Evolutionary conservation across 2,888 invertebrate genomes (phyloP).

Genomic region (Coenonympha glycerion): DNA sequence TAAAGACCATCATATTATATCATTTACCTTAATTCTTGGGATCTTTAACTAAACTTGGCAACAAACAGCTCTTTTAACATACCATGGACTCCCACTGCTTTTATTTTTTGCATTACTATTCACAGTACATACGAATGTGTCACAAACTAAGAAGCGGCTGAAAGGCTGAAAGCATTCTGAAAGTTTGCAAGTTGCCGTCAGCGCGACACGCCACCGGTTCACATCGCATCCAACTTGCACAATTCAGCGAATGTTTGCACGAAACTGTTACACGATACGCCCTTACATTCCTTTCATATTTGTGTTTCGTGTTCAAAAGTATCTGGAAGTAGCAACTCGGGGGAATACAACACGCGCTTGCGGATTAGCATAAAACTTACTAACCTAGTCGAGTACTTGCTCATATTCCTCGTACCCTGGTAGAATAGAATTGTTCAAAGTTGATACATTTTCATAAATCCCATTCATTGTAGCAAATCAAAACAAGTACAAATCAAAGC

Average conservation of each 20-base stretch:
- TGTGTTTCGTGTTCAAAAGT: slow-evolving; percentile 22
- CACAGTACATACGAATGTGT: slow-evolving; percentile 17
- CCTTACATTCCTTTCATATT: slow-evolving; percentile 38
- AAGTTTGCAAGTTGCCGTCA: slow-evolving; percentile 54
- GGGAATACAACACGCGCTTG: background rate
- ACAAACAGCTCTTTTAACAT: too few species aligned
- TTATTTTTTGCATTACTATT: slow-evolving; percentile 13
- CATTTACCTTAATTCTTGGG: too few species aligned
- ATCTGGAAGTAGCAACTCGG: slow-evolving; percentile 5
- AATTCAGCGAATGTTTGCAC: slow-evolving; percentile 50
- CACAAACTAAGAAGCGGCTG: slow-evolving; percentile 20
- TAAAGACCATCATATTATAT: too few species aligned
- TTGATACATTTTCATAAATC: too few species aligned
- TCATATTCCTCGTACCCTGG: slow-evolving; percentile 3
- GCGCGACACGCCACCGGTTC: slow-evolving; percentile 47
- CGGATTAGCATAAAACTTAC: slow-evolving; percentile 7
- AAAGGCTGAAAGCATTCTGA: slow-evolving; percentile 55
- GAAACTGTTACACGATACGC: slow-evolving; percentile 42
- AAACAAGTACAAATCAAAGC: too few species aligned
- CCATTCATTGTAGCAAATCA: too few species aligned
- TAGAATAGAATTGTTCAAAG: slow-evolving; percentile 1
- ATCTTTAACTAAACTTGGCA: too few species aligned
- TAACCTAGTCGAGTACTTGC: slow-evolving; percentile 6
- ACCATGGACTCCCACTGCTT: too few species aligned
- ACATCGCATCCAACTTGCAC: slow-evolving; percentile 44